phyloP scores from a whole-genome alignment of 2,888 invertebrate genomes.

The Leucoma salicis region DNA sequence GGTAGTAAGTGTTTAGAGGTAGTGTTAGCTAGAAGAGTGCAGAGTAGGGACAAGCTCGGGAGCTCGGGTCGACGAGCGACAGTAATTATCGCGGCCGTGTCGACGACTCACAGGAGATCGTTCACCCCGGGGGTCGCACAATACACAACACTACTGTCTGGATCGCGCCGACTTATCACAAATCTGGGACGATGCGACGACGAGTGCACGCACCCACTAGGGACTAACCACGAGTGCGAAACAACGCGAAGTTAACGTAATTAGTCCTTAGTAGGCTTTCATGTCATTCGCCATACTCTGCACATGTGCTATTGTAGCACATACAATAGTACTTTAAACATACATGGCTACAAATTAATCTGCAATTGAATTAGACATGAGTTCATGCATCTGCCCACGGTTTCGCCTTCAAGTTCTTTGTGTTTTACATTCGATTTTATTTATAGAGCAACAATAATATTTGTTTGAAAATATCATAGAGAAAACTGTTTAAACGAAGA shows the following conservation, averaged over 20 bases:
- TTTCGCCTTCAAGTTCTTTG: conserved; percentile 5
- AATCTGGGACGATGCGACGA: conserved; percentile 49
- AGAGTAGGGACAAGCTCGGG: conserved; percentile 25
- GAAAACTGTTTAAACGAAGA: too few species aligned
- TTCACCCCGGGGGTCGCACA: conserved; percentile 77
- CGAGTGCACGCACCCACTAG: conserved; percentile 26
- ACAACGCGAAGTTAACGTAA: conserved; percentile 33
- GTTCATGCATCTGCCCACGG: conserved; percentile 8
- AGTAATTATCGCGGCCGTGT: conserved; percentile 77
- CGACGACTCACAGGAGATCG: conserved; percentile 76
- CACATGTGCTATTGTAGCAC: conserved; percentile 3
- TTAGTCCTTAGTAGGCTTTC: conserved; percentile 43
- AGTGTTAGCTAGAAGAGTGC: conserved; percentile 42
- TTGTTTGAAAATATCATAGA: too few species aligned
- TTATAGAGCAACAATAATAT: too few species aligned
- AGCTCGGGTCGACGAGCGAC: conserved; percentile 52
- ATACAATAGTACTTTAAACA: conserved; percentile 8
- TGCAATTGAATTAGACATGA: conserved; percentile 5
- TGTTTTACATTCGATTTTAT: too few species aligned
- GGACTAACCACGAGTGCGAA: background rate
- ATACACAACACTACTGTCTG: conserved; percentile 70
- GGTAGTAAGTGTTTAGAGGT: conserved; percentile 37
- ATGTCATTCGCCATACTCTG: conserved; percentile 30
- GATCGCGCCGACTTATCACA: conserved; percentile 59
- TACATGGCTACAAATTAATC: conserved; percentile 11